phyloP scores from a whole-genome alignment of 2,888 invertebrate genomes.

The Eupithecia subfuscata region DNA sequence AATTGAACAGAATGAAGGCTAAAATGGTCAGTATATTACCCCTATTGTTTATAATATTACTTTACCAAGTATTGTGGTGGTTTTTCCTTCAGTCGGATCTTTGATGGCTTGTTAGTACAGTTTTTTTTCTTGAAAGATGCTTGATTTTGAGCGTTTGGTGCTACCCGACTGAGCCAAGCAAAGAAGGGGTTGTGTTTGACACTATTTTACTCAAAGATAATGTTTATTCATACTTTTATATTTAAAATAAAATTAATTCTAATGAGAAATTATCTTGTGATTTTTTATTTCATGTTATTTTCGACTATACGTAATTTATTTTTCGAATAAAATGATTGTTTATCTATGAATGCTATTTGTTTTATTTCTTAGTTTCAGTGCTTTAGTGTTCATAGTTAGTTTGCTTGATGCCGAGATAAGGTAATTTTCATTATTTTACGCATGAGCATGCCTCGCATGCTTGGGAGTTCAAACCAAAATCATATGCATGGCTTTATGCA shows the following conservation, averaged over 20 bases:
- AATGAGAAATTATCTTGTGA: not conserved
- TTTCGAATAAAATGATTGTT: constrained; percentile 65
- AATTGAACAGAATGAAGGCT: constrained; percentile 90
- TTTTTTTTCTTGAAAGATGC: constrained; percentile 29
- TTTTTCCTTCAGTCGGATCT: constrained; percentile 73
- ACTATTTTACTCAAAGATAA: constrained; percentile 4
- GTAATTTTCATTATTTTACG: constrained; percentile 65
- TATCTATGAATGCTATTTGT: constrained; percentile 67
- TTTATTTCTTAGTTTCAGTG: constrained; percentile 69
- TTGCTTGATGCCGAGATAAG: constrained; percentile 52
- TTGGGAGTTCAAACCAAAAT: not conserved
- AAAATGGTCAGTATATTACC: constrained; percentile 89
- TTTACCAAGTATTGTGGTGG: constrained; percentile 81
- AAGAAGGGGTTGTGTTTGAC: not conserved
- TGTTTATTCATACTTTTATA: not conserved
- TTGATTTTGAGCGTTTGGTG: constrained; percentile 5
- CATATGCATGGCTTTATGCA: constrained; percentile 15
- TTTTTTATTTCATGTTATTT: constrained; percentile 41
- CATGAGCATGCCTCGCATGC: constrained; percentile 51
- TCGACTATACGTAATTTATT: constrained; percentile 62
- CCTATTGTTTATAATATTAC: constrained; percentile 74
- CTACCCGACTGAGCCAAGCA: constrained; percentile 5
- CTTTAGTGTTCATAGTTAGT: constrained; percentile 46
- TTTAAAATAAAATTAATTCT: not conserved
- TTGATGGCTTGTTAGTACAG: constrained; percentile 51